Conservation (phyloP, 2,888 invertebrate species). For the Gandaritis pyraliata region DNA sequence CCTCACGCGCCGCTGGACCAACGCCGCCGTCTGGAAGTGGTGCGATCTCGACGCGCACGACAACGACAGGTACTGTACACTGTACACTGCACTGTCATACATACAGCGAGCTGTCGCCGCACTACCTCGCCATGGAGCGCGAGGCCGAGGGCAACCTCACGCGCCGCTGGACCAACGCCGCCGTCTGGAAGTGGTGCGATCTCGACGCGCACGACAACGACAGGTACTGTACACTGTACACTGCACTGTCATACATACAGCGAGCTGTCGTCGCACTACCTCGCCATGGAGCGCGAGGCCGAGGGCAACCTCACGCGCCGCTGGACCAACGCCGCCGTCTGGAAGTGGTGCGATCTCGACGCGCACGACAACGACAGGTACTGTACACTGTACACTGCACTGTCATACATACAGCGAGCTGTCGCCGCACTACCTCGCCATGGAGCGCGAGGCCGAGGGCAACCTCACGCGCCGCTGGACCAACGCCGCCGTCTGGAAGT, state of each 20-base stretch:
- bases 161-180: slow-evolving; percentile 95
- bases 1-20: slow-evolving; percentile 92
- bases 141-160: slow-evolving; percentile 95
- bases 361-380: slow-evolving; percentile 95
- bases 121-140: slow-evolving; percentile 87
- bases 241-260: too few species aligned
- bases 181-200: slow-evolving; percentile 99
- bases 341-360: slow-evolving; percentile 99
- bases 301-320: slow-evolving; percentile 93
- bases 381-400: too few species aligned
- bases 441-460: slow-evolving; percentile 95
- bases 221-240: too few species aligned
- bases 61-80: slow-evolving; percentile 94
- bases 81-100: too few species aligned
- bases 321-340: slow-evolving; percentile 97
- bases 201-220: slow-evolving; percentile 96
- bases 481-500: slow-evolving; percentile 99
- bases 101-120: too few species aligned
- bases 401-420: too few species aligned
- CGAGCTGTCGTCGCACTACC: neutral
- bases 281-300: slow-evolving; percentile 93
- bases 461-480: slow-evolving; percentile 93
- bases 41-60: slow-evolving; percentile 98
- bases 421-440: slow-evolving; percentile 64
- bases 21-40: slow-evolving; percentile 99